Base-by-base conservation (phyloP, 1,140 invertebrate genomes). In the Anastatus disparis region DNA sequence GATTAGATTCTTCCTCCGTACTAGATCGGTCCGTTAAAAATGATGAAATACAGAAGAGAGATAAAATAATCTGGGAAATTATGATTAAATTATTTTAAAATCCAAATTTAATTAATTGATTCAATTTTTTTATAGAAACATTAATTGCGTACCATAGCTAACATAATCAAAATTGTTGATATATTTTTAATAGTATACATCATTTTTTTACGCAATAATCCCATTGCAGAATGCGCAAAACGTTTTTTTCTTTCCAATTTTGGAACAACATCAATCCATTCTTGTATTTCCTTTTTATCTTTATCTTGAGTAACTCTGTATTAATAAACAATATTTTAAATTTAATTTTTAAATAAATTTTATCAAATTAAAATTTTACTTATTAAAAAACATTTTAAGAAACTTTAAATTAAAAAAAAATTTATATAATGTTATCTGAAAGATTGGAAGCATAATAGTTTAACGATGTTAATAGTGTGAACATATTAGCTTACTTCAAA, bases 401-500 rank as follows among this genome's bases (percentile, higher is more conserved):
- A n/a, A n/a, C n/a, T n/a, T n/a, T n/a, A n/a, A n/a, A n/a, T n/a
- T n/a, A n/a, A n/a, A n/a, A n/a, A n/a, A n/a, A n/a, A n/a, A n/a
- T n/a, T n/a, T n/a, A n/a, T n/a, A n/a, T n/a, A n/a, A n/a, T n/a
- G n/a, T n/a, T n/a, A n/a, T n/a, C n/a, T n/a, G n/a, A n/a, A n/a
- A n/a, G n/a, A n/a, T n/a, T n/a, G n/a, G n/a, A n/a, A n/a, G n/a
- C n/a, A n/a, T n/a, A n/a, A n/a, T n/a, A n/a, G n/a, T n/a, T n/a
- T n/a, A n/a, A n/a, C n/a, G n/a, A n/a, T n/a, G n/a, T n/a, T n/a
- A n/a, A n/a, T n/a, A n/a, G n/a, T n/a, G n/a, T 6, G 31, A 35
- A 35, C 10, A 6, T 4, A 6, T 4, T 42, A 52, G 70, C 86
- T 84, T 83, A 94, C 93, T 91, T 93, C 17, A 96, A 79, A 79